Base-by-base conservation (phyloP, 2,113 vertebrate genomes). In the Ageneiosus marmoratus region DNA sequence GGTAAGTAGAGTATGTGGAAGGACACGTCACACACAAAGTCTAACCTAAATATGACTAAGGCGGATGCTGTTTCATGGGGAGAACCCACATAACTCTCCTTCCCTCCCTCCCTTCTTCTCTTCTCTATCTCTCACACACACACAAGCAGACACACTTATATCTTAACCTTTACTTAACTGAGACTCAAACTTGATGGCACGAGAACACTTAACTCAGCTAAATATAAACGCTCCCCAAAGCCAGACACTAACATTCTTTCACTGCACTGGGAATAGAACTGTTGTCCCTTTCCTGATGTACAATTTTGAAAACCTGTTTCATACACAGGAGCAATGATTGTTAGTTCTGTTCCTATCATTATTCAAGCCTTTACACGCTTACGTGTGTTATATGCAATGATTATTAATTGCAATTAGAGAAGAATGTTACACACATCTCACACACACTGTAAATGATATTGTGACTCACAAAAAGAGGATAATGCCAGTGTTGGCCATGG, bases 401-500 rank as follows among this genome's bases (percentile, higher is more conserved):
- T 22, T 72, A 16, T 72, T 16, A 10, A 27, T 48, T 72, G 15
- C 24, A 27, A 48, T 27, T 48, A 7, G 5, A 69, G 4, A 69
- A 27, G 41, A 72, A 48, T 9, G 27, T 27, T 24, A 4, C 41
- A 79, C 77, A 44, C 29, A 29, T 41, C 34, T 77, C 50, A 84
- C 0, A 83, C 34, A 79, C 55, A 83, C 86, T 82, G 27, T 46
- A 44, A 80, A 48, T 24, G 27, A 58, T 6, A 69, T 0, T 20
- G 50, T 63, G 86, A 95, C 95, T 96, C 89, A 96, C 95, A 95
- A 34, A 91, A 97, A 96, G 65, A 96, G 90, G 82, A 95, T 72
- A 62, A 96, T 92, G 78, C 96, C 95, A 0, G 94, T 96, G 90
- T 96, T 95, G 87, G 94, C 92, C 96, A 96, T 96, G 4, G 94